A percentile compares a stretch with the other conserved stretches of the same genome.
These are phyloP conservation scores for Saccopteryx leptura DNA, from an alignment of 2,113 vertebrate genomes.

Conservation along the genomic window DNA sequence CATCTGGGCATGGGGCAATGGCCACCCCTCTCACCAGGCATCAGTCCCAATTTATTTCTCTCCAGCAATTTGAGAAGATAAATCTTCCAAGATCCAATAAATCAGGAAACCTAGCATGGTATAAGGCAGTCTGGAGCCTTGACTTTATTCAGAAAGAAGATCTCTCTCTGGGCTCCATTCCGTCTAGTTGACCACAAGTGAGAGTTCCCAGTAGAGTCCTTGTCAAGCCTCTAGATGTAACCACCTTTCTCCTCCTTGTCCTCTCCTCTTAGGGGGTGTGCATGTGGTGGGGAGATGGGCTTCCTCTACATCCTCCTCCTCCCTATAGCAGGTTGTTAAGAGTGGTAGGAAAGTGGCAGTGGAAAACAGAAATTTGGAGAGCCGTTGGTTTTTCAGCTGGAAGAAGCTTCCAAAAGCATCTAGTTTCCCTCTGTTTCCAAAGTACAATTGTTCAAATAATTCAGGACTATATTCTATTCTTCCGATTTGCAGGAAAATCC, in stretches of 20 bases:
- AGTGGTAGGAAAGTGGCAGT: background rate
- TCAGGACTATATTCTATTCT: background rate
- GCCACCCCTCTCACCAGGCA: background rate
- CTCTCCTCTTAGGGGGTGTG: background rate
- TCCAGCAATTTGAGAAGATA: background rate
- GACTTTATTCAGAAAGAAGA: slow-evolving; percentile 14
- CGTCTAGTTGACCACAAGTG: background rate
- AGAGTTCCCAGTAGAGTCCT: background rate
- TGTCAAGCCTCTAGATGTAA: background rate
- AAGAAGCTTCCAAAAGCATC: slow-evolving; percentile 53
- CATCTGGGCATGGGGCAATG: background rate
- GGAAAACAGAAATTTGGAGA: slow-evolving; percentile 16
- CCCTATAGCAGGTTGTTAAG: background rate
- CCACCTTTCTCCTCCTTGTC: background rate
- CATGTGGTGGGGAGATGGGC: background rate
- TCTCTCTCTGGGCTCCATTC: background rate
- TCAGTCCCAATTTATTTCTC: background rate
- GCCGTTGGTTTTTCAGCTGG: background rate
- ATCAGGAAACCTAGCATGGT: background rate
- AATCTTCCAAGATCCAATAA: background rate
- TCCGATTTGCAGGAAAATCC: slow-evolving; percentile 6
- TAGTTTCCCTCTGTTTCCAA: slow-evolving; percentile 17
- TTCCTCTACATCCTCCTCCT: background rate
- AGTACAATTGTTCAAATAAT: background rate
- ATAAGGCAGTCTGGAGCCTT: background rate